Evolutionary conservation across 92 coral and sea anemone genomes (phyloP).

Genomic region (Phenganax subtilis): DNA sequence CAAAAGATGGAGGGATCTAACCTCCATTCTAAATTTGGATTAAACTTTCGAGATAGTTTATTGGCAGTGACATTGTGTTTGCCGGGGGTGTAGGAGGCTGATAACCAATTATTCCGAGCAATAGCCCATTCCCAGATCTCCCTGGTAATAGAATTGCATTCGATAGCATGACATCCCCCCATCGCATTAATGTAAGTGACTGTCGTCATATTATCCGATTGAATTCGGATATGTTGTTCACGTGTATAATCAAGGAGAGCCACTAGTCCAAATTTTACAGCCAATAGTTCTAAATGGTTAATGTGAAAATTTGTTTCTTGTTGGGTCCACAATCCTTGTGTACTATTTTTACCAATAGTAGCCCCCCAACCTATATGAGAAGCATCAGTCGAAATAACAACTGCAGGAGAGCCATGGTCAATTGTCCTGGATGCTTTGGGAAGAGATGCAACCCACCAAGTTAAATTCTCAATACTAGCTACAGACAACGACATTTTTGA

Average conservation of each 20-base stretch:
- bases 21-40: constrained; percentile 1
- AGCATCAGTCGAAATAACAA: constrained; percentile 48
- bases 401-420: constrained; percentile 21
- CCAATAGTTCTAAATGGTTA: constrained; percentile 45
- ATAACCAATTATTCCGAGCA: constrained; percentile 42
- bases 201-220: constrained; percentile 43
- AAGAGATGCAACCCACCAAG: constrained; percentile 46
- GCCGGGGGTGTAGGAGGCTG: constrained; percentile 53
- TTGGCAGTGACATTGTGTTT: constrained; percentile 46
- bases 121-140: constrained; percentile 51
- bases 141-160: constrained; percentile 32
- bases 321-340: constrained; percentile 45
- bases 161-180: constrained; percentile 46
- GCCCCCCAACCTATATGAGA: constrained; percentile 59
- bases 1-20: background rate
- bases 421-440: constrained; percentile 34
- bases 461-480: constrained; percentile 38
- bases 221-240: constrained; percentile 40
- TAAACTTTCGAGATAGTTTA: constrained; percentile 1
- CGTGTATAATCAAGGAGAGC: constrained; percentile 24
- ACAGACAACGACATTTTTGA: constrained; percentile 36
- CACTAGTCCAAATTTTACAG: constrained; percentile 36
- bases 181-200: constrained; percentile 44
- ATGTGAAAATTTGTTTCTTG: constrained; percentile 33
- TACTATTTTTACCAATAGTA: constrained; percentile 33